Base-by-base conservation (phyloP, 2,113 vertebrate species). In the Passer montanus region DNA sequence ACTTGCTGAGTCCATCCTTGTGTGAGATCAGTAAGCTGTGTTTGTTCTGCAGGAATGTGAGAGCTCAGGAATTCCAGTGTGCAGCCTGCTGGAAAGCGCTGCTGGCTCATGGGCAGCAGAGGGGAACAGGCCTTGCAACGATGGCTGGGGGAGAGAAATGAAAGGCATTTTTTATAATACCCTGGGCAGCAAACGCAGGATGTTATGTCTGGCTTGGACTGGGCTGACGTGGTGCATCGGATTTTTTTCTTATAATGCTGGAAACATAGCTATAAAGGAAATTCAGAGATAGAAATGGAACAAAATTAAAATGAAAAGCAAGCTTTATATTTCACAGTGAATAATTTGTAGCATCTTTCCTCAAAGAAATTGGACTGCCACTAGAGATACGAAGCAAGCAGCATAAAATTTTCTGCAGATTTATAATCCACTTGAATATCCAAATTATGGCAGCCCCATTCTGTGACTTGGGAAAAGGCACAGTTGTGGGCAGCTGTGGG, bases 181-280 rank as follows among this genome's bases (percentile, higher is more conserved):
- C 88, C 86, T 84, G 95, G 82, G 88, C 96, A 95, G 76, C 53
- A 7, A 20, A 76, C 0, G 13, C 95, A 96, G 95, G 95, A 96
- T 96, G 94, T 96, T 97, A 93, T 92, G 94, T 96, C 95, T 97
- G 94, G 95, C 94, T 95, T 75, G 88, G 60, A 49, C 90, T 35
- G 86, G 86, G 92, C 93, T 96, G 95, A 97, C 90, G 93, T 96
- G 95, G 95, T 94, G 88, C 92, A 64, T 89, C 7, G 4, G 63
- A 44, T 68, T 95, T 84, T 84, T 92, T 84, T 66, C 69, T 89
- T 37, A 33, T 76, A 85, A 79, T 30, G 46, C 73, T 93, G 93
- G 88, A 92, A 96, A 96, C 95, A 76, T 60, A 90, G 90, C 89
- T 90, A 90, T 30, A 84, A 90, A 82, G 79, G 86, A 90, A 96